phyloP scores from a whole-genome alignment of 1,140 invertebrate species.

The Drosophila triauraria region DNA sequence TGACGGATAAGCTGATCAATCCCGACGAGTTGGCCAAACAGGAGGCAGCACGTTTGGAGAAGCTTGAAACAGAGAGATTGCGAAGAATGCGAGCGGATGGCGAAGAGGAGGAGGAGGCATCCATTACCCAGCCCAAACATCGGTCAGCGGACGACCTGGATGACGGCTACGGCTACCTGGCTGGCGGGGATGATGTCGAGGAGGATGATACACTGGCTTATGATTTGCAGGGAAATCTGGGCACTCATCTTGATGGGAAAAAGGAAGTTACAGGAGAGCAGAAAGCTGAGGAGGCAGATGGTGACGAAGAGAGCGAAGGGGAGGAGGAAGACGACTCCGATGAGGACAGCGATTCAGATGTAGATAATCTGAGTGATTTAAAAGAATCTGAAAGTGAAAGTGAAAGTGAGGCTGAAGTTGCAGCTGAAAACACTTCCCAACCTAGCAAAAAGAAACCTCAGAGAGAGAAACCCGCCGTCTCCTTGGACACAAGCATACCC shows the following conservation, averaged over 20 bases:
- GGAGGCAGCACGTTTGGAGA: conserved; percentile 91
- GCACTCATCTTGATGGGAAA: conserved; percentile 54
- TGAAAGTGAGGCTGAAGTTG: conserved; percentile 49
- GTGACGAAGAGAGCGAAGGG: conserved; percentile 73
- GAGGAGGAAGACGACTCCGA: conserved; percentile 73
- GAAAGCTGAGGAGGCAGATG: conserved; percentile 59
- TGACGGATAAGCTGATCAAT: conserved; percentile 92
- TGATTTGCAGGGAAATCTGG: conserved; percentile 85
- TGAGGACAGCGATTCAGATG: conserved; percentile 64
- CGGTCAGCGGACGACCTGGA: conserved; percentile 94
- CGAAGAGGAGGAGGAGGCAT: conserved; percentile 77
- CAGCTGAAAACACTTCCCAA: conserved; percentile 23
- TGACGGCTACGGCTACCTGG: conserved; percentile 88
- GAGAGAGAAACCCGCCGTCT: conserved; percentile 63
- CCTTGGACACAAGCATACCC: conserved; percentile 87
- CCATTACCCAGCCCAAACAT: conserved; percentile 85
- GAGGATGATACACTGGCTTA: conserved; percentile 85
- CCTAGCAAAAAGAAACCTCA: conserved; percentile 41
- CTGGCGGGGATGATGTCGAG: conserved; percentile 50
- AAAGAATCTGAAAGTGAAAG: conserved; percentile 83
- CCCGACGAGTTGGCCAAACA: conserved; percentile 93
- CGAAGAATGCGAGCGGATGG: conserved; percentile 90
- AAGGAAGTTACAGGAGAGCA: conserved; percentile 69
- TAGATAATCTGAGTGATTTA: conserved; percentile 86
- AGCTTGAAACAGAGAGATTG: conserved; percentile 91